A percentile compares a stretch with the other conserved stretches of the same genome.
phyloP scores from a whole-genome alignment of 2,797 vertebrate species.

The Chelidonichthys spinosus region DNA sequence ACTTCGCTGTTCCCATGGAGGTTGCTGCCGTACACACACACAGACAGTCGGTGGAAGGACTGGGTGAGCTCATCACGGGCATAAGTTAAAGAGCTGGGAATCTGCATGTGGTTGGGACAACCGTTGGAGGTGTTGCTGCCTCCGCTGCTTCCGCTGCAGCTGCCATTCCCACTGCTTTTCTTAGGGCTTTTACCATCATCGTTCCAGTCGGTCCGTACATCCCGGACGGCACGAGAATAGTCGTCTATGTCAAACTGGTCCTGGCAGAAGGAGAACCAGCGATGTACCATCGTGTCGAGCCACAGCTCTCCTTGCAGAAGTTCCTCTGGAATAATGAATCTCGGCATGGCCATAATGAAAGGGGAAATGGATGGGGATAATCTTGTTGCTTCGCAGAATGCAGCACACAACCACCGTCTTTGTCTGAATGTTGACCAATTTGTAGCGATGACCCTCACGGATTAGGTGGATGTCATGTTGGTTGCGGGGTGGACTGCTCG shows the following conservation, averaged over 20 bases:
- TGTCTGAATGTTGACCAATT: constrained; percentile 98
- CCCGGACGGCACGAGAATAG: constrained; percentile 95
- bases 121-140: constrained; percentile 84
- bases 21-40: constrained; percentile 97
- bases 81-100: constrained; percentile 93
- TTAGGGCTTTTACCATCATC: constrained; percentile 96
- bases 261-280: constrained; percentile 95
- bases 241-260: constrained; percentile 98
- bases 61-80: constrained; percentile 96
- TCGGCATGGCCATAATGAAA: constrained; percentile 90
- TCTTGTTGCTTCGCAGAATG: constrained; percentile 90
- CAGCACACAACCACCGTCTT: constrained; percentile 98
- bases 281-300: constrained; percentile 93
- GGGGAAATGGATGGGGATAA: constrained; percentile 94
- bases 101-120: constrained; percentile 87
- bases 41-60: constrained; percentile 97
- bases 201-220: constrained; percentile 93
- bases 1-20: constrained; percentile 97
- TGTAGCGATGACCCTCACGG: constrained; percentile 97
- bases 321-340: constrained; percentile 92
- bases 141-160: constrained; percentile 67
- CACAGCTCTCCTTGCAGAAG: constrained; percentile 92
- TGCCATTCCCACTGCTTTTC: constrained; percentile 81
- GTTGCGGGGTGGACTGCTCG: constrained; percentile 92
- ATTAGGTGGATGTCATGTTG: constrained; percentile 97